Conservation (phyloP, 1,140 invertebrate genomes). For the Zaprionus gabonicus region DNA sequence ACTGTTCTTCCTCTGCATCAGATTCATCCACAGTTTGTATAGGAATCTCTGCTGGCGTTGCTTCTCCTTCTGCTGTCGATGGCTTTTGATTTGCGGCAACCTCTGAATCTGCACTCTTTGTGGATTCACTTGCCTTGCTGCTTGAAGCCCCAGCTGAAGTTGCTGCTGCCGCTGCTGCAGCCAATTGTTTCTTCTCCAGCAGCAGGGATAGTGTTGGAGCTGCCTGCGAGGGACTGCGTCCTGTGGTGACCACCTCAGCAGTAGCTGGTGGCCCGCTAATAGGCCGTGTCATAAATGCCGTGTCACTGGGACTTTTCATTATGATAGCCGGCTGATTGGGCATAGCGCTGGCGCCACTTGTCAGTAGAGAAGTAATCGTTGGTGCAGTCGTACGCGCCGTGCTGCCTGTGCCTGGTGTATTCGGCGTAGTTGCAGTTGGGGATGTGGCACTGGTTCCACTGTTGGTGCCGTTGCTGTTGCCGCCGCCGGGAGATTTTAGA, state of each 20-base stretch:
- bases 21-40: conserved; percentile 50
- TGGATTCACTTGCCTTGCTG: conserved; percentile 10
- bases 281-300: conserved; percentile 62
- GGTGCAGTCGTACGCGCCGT: conserved; percentile 78
- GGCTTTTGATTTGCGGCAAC: conserved; percentile 20
- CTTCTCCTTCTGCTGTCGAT: conserved; percentile 25
- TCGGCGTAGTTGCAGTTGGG: conserved; percentile 10
- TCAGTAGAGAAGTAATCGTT: conserved; percentile 74
- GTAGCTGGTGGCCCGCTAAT: conserved; percentile 65
- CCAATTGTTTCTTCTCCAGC: conserved; percentile 86
- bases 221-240: conserved; percentile 86
- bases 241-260: conserved; percentile 32
- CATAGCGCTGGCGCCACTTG: conserved; percentile 50
- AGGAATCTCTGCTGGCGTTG: background rate
- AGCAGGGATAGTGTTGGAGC: conserved; percentile 89
- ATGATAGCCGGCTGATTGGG: conserved; percentile 70
- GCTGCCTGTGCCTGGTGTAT: conserved; percentile 28
- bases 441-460: conserved; percentile 21
- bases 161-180: conserved; percentile 86
- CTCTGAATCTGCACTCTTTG: conserved; percentile 8
- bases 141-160: background rate
- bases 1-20: conserved; percentile 69
- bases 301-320: conserved; percentile 59
- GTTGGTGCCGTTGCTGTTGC: conserved; percentile 54
- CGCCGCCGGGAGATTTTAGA: conserved; percentile 89